phyloP scores from a whole-genome alignment of 2,888 invertebrate species.

The Philopedon plagiatum region DNA sequence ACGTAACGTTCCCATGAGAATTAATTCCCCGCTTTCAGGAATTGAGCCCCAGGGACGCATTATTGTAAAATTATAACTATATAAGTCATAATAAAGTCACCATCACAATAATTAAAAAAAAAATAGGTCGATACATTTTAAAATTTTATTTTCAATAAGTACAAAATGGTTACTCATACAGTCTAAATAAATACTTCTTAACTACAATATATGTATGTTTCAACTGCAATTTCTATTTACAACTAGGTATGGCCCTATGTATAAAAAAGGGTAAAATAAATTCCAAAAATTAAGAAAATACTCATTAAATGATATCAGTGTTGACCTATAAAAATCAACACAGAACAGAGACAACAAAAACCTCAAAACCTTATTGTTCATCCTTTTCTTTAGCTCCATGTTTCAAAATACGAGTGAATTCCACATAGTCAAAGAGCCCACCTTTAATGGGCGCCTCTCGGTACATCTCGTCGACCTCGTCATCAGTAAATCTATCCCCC shows the following conservation, averaged over 20 bases:
- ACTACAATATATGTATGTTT: background rate
- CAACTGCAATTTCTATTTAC: constrained; percentile 7
- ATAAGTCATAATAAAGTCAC: background rate
- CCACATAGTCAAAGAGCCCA: constrained; percentile 96
- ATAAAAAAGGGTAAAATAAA: background rate
- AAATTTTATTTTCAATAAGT: constrained; percentile 15
- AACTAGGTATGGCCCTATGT: background rate
- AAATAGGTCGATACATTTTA: background rate
- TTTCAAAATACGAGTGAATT: constrained; percentile 98
- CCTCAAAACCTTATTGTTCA: constrained; percentile 84
- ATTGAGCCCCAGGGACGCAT: no score
- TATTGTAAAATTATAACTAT: no score
- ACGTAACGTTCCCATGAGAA: no score
- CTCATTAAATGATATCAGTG: background rate
- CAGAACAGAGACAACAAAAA: background rate
- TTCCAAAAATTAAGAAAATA: background rate
- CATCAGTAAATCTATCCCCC: constrained; percentile 97
- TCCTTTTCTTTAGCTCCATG: constrained; percentile 99
- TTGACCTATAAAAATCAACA: constrained; percentile 8
- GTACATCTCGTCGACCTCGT: constrained; percentile 99
- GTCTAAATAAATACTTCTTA: constrained; percentile 7
- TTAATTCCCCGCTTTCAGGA: no score
- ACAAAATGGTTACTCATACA: background rate
- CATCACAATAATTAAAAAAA: background rate
- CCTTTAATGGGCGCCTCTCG: constrained; percentile 98